These are phyloP conservation scores for Xestia rhomboidea DNA, from an alignment of 2,888 invertebrate species.

Conservation along the genomic window DNA sequence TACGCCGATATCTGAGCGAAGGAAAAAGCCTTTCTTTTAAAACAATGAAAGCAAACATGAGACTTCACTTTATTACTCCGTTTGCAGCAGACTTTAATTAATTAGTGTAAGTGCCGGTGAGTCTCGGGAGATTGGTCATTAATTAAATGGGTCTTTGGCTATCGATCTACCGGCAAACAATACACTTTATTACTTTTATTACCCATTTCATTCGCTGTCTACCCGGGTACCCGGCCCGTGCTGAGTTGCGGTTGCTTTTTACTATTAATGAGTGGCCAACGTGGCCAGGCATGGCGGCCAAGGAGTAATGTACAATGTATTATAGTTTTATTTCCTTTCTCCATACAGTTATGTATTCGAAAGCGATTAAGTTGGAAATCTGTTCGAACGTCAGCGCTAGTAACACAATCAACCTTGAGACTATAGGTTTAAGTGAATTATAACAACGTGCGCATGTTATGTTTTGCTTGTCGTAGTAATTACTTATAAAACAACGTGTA, in stretches of 20 bases:
- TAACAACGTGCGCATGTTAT: constrained; percentile 43
- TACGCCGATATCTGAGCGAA: constrained; percentile 47
- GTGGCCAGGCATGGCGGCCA: constrained; percentile 38
- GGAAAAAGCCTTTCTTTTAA: constrained; percentile 68
- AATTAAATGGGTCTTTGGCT: constrained; percentile 87
- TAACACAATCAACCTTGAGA: constrained; percentile 53
- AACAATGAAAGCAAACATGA: constrained; percentile 79
- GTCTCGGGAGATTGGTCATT: constrained; percentile 88
- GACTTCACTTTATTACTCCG: constrained; percentile 81
- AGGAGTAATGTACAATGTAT: constrained; percentile 67
- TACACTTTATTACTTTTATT: constrained; percentile 88
- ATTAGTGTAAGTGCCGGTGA: constrained; percentile 89
- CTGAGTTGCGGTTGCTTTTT: constrained; percentile 74
- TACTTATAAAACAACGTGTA: constrained; percentile 25
- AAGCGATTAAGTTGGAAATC: constrained; percentile 58
- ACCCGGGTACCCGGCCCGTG: constrained; percentile 64
- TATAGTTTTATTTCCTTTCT: constrained; percentile 68
- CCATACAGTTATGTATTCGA: constrained; percentile 47
- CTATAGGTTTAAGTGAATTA: constrained; percentile 57
- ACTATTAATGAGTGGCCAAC: constrained; percentile 75
- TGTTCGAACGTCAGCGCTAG: constrained; percentile 45
- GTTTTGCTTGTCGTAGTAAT: constrained; percentile 43
- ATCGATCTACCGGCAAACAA: constrained; percentile 88
- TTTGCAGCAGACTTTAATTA: constrained; percentile 85
- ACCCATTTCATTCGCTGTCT: constrained; percentile 83